Base-by-base conservation (phyloP, 2,888 invertebrate species). In the Pandemis cinnamomeana region DNA sequence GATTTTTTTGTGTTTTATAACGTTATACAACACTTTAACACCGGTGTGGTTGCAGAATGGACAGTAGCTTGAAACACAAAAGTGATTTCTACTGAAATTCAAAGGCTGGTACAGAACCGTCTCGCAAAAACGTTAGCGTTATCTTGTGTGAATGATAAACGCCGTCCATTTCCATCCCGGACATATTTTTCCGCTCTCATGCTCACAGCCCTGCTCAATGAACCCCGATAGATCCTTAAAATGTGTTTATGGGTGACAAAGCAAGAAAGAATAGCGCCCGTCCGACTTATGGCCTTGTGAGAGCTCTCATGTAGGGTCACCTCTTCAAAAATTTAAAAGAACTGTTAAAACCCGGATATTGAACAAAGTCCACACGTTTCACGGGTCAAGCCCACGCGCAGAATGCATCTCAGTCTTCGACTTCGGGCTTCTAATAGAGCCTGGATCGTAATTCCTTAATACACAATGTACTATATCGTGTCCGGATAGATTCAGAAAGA, bases 121-220 rank as follows among this genome's bases (percentile, higher is more conserved):
- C 67, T 51, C 46, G 48, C 66, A 67, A 67, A 71, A 71, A 70
- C 55, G 62, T 62, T 48, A 71, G 61, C 66, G 71, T 75, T 71
- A 67, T 74, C 71, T 67, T 55, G 64, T 75, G 68, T 69, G 67
- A 69, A 73, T 73, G 73, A 73, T 60, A 69, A 73, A 73, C 73
- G 73, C 64, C 48, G 62, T 55, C 62, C 58, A 69, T 71, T 72
- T 44, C 53, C 66, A 72, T 42, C 20, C 71, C 67, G 72, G 63
- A 71, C 75, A 72, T 72, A 70, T 76, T 72, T 72, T 71, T 70
- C 55, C 64, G 15, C 58, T 15, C 55, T 13, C 51, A 20, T 69
- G 64, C 58, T 60, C 61, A 8, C 64, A 64, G 61, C 20, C 63
- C 67, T 63, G 63, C 68, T 63, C 63, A 72, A 55, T 68, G 72